Evolutionary conservation across 2,797 vertebrate species (phyloP), one percentile per base, ranked within the genome.

Genomic region (Characodon lateralis): DNA sequence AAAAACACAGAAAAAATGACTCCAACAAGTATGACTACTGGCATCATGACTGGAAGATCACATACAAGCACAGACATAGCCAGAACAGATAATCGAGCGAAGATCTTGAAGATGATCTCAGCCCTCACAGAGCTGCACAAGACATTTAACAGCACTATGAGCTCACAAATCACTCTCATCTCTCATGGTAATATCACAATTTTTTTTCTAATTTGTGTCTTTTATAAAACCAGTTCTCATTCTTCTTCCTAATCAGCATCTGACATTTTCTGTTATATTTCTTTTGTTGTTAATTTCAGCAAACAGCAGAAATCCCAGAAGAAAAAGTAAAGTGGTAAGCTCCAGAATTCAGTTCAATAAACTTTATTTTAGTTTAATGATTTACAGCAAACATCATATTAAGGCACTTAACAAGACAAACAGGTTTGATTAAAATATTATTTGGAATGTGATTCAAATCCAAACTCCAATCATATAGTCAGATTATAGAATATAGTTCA

Each of bases 21-120:
- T 0, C 1, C 72, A 0, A 73, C 46, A 65, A 79, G 72, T 0
- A 50, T 78, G 14, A 46, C 71, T 0, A 70, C 28, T 0, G 76
- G 69, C 8, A 1, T 50, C 56, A 76, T 71, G 70, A 9, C 65
- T 2, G 78, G 78, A 0, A 81, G 76, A 5, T 0, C 46, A 20
- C 85, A 13, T 68, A 58, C 31, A 48, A 46, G 16, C 59, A 4
- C 76, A 0, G 76, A 41, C 28, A 77, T 66, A 0, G 61, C 53
- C 0, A 14, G 68, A 20, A 61, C 80, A 0, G 89, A 82, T 6
- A 86, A 85, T 76, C 81, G 58, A 73, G 87, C 83, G 65, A 93
- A 94, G 91, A 90, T 96, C 69, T 76, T 91, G 77, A 93, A 92
- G 86, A 92, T 96, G 92, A 88, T 95, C 78, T 92, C 88, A 2